Percentiles rank a stretch among this genome's conserved stretches.
Conservation (phyloP, 2,113 vertebrate genomes). For the Salvelinus namaycush region DNA sequence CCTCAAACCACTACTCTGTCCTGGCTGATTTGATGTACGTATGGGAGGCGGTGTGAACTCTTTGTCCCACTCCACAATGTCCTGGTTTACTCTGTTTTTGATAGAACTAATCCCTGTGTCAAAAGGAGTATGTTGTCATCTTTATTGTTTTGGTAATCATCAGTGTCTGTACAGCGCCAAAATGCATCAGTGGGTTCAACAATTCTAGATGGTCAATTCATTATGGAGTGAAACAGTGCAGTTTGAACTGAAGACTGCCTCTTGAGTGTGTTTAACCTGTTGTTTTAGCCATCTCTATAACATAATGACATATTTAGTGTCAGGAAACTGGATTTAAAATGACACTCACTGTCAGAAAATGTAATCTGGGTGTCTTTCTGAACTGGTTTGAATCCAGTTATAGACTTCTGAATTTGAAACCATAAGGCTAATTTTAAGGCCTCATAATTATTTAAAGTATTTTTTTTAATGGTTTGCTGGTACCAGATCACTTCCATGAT, state of each 20-base stretch:
- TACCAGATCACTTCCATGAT: not conserved
- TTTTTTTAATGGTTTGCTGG: not conserved
- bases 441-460: conserved; percentile 11
- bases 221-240: not conserved
- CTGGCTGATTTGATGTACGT: conserved; percentile 5
- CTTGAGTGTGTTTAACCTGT: conserved; percentile 2
- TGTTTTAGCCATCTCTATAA: conserved; percentile 34
- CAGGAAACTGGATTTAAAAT: not conserved
- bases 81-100: conserved; percentile 50
- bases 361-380: not conserved
- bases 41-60: conserved; percentile 19
- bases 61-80: conserved; percentile 32
- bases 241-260: conserved; percentile 41
- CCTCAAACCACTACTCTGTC: conserved; percentile 21
- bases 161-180: not conserved
- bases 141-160: conserved; percentile 53
- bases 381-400: not conserved
- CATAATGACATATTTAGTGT: not conserved
- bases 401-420: too few species aligned
- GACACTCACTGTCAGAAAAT: not conserved
- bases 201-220: conserved; percentile 5
- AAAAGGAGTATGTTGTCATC: conserved; percentile 16
- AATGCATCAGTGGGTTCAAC: not conserved
- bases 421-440: too few species aligned
- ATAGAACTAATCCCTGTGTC: conserved; percentile 36